A percentile compares a stretch with the other conserved stretches of the same genome.
Evolutionary conservation across 2,797 vertebrate genomes (phyloP).

Genomic region (Scolopax bukidnonensis): DNA sequence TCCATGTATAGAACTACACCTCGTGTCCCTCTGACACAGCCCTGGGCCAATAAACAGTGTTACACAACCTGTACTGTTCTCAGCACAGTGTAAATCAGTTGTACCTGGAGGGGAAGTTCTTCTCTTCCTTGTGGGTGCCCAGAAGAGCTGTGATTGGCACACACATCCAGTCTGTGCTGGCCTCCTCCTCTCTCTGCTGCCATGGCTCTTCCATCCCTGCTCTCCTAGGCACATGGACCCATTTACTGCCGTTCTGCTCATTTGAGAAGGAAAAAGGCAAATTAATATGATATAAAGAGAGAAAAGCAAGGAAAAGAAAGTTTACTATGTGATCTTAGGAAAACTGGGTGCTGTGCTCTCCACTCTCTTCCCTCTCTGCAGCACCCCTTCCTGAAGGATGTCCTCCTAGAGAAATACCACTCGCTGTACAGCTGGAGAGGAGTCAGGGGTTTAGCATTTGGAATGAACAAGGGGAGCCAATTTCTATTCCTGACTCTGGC

Average conservation of each 20-base stretch:
- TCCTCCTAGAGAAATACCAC: not conserved
- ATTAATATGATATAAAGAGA: not conserved
- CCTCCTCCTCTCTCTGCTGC: not conserved
- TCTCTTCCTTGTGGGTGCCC: not conserved
- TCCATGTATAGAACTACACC: fast-evolving
- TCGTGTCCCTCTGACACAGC: not conserved
- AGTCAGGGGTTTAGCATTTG: not conserved
- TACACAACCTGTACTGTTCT: not conserved
- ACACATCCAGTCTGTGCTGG: not conserved
- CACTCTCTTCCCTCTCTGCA: not conserved
- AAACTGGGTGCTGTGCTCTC: not conserved
- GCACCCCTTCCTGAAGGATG: not conserved
- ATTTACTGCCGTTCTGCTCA: not conserved
- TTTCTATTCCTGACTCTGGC: not conserved
- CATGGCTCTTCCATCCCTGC: not conserved
- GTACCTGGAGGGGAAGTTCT: not conserved
- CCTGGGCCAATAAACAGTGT: not conserved
- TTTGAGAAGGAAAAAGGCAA: not conserved
- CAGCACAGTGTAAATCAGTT: not conserved
- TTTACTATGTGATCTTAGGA: not conserved
- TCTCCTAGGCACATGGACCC: not conserved
- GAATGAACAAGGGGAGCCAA: not conserved
- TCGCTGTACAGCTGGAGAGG: fast-evolving
- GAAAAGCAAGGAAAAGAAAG: not conserved
- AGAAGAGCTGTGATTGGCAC: not conserved